phyloP scores from a whole-genome alignment of 2,888 invertebrate species.

The Chrysolina americana region DNA sequence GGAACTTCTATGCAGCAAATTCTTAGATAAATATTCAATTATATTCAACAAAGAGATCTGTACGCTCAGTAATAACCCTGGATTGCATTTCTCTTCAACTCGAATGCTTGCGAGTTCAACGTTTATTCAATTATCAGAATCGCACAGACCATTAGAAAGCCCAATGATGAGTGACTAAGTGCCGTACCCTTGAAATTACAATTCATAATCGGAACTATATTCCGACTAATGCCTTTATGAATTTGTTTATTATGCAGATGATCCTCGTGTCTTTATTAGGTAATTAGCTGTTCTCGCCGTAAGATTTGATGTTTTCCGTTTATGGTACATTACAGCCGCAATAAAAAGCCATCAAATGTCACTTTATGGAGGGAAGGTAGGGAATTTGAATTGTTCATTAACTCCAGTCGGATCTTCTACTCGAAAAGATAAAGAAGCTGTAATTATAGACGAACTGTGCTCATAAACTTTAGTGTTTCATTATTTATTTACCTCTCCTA shows the following conservation, averaged over 20 bases:
- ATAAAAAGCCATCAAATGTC: not conserved
- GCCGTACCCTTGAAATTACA: not conserved
- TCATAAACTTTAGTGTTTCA: no score
- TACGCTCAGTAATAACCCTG: not conserved
- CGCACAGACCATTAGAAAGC: not conserved
- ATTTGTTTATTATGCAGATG: not conserved
- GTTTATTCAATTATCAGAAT: not conserved
- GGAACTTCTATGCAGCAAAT: not conserved
- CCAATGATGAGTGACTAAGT: not conserved
- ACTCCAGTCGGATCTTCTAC: not conserved
- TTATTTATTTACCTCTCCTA: no score
- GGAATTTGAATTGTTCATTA: not conserved
- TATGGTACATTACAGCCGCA: not conserved
- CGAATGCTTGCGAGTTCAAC: not conserved
- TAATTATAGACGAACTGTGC: no score
- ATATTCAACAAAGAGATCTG: not conserved
- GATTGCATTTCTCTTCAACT: not conserved
- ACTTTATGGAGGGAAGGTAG: not conserved
- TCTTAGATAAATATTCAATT: not conserved
- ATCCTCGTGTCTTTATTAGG: not conserved
- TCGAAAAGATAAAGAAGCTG: not conserved
- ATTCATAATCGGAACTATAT: not conserved
- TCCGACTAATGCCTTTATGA: not conserved
- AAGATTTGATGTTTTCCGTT: not conserved
- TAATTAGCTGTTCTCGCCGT: not conserved